Base-by-base conservation (phyloP, 64 coral and sea anemone genomes). In the Porites lutea region DNA sequence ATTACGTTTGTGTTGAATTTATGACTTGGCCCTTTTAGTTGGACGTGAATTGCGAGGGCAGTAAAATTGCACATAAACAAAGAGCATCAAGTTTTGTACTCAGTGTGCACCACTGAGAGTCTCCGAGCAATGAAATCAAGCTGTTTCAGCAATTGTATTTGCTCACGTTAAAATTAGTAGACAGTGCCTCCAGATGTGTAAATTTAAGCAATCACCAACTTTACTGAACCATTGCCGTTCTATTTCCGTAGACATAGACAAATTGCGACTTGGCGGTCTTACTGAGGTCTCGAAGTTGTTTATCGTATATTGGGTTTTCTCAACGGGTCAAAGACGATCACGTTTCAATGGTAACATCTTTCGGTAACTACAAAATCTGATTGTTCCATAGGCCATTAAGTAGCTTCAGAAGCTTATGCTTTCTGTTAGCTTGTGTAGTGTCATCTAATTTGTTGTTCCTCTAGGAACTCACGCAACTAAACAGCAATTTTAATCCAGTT, bases 61-160 rank as follows among this genome's bases (percentile, higher is more conserved):
- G 63, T 66, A 66, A 66, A 66, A 66, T 66, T 66, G 63, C 63
- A 66, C 63, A 66, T n/a, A n/a, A n/a, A n/a, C 63, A 66, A 66
- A 66, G 3, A 66, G 3, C 63, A 66, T 66, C 63, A 66, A 66
- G 63, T 66, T 6, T 27, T 71, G 67, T 23, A 21, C 67, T 66
- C 63, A 11, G 63, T 66, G 8, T 66, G 63, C 14, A 66, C 63
- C 14, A 66, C 2, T 66, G 2, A 13, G 58, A 60, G 58, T 60
- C 58, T 13, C 58, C 58, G 6, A 7, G 58, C 58, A 60, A 60
- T 13, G 58, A 60, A 60, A 60, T 60, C 13, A 60, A 66, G 63
- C 63, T 66, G 63, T 66, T 66, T 14, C 63, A 66, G 63, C 63
- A 66, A 66, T 66, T 66, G 63, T 14, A 71, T 71, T 71, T 71